Evolutionary conservation across 1,140 invertebrate genomes (phyloP).

Genomic region (Anoplophora glabripennis): DNA sequence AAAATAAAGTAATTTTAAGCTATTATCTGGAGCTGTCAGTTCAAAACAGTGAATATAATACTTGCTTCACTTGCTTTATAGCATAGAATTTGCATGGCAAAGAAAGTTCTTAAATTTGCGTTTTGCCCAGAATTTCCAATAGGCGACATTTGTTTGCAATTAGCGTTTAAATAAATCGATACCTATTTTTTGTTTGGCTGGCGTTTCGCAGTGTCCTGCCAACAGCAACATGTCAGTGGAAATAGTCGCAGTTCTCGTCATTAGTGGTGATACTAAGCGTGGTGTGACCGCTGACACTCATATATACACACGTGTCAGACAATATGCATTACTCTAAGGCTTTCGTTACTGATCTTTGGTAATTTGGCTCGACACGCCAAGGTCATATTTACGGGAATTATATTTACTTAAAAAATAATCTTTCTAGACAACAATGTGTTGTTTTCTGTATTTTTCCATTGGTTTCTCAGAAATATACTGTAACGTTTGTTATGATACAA

Average conservation of each 20-base stretch:
- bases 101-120: too few species aligned
- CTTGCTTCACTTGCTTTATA: too few species aligned
- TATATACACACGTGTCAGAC: neutral
- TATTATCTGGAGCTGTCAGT: too few species aligned
- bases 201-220: neutral
- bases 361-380: neutral
- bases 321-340: neutral
- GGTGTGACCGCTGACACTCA: neutral
- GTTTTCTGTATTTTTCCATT: too few species aligned
- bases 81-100: too few species aligned
- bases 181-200: constrained; percentile 8
- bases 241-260: neutral
- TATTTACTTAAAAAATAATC: neutral
- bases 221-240: constrained; percentile 2
- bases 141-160: too few species aligned
- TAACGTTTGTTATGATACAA: too few species aligned
- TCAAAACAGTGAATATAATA: too few species aligned
- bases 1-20: too few species aligned
- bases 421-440: too few species aligned
- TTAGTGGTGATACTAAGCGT: neutral
- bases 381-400: neutral
- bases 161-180: constrained; percentile 2
- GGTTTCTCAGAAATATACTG: too few species aligned
- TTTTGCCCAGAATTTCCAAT: too few species aligned
- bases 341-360: neutral